These are phyloP conservation scores for Enhydra lutris DNA, from an alignment of 2,113 vertebrate species.

Conservation along the genomic window DNA sequence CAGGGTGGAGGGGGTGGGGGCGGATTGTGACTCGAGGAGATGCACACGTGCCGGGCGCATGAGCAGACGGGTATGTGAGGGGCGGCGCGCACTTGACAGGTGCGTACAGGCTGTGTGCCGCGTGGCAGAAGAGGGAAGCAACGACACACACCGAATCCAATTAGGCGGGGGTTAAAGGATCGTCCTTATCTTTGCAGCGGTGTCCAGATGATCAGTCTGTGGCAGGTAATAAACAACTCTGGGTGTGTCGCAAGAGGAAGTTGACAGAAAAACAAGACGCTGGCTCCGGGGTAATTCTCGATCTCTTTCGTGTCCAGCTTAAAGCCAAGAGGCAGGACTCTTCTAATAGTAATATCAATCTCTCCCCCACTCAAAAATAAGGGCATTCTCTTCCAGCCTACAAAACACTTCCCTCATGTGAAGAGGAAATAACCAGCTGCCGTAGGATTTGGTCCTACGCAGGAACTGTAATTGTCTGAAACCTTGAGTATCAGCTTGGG, in stretches of 20 bases:
- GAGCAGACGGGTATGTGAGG: neutral
- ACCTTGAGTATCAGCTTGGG: neutral
- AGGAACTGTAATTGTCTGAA: neutral
- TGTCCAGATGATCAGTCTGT: constrained; percentile 3
- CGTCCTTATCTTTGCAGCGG: neutral
- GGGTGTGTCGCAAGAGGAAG: neutral
- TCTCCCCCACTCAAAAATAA: neutral
- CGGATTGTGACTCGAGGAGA: neutral
- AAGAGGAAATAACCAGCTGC: neutral
- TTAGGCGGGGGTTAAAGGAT: neutral
- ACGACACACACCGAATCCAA: neutral
- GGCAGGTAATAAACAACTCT: neutral
- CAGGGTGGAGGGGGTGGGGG: neutral
- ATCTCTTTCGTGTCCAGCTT: neutral
- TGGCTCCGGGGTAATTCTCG: neutral
- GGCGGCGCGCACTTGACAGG: neutral
- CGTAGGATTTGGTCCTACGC: neutral
- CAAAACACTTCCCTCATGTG: neutral
- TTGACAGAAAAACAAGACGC: neutral
- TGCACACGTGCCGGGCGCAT: neutral
- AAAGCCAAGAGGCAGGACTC: neutral
- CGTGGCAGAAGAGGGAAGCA: neutral
- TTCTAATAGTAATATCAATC: neutral
- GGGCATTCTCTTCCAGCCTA: neutral
- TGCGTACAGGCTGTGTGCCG: neutral